Evolutionary conservation across 2,113 vertebrate genomes (phyloP).

Genomic region (Varanus komodoensis): DNA sequence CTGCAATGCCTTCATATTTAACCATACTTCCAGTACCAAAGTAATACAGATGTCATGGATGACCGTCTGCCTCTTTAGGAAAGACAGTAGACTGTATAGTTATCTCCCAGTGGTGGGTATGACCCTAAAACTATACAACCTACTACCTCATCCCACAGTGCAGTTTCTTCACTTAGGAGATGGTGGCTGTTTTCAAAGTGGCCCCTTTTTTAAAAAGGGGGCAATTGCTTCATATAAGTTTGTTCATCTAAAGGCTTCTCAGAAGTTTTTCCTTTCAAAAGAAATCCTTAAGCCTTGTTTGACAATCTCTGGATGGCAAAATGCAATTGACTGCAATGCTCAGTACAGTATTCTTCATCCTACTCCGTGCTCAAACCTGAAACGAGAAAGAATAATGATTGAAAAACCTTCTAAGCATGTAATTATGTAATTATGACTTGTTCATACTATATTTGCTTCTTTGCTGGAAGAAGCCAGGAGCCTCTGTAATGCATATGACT

Average conservation of each 20-base stretch:
- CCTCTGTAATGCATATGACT: background rate
- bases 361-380: conserved; percentile 45
- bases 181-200: background rate
- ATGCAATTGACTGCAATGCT: background rate
- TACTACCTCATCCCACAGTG: conserved; percentile 98
- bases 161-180: conserved; percentile 63
- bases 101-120: conserved; percentile 99
- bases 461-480: background rate
- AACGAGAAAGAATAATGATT: conserved; percentile 48
- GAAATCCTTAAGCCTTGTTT: background rate
- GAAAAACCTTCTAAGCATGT: background rate
- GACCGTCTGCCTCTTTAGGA: conserved; percentile 88
- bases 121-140: conserved; percentile 99
- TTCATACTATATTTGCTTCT: background rate
- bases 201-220: background rate
- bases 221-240: no score
- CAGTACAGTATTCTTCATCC: background rate
- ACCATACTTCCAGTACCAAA: background rate
- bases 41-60: conserved; percentile 33
- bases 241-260: background rate
- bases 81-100: conserved; percentile 99
- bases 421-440: background rate
- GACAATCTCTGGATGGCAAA: background rate
- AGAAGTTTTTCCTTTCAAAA: background rate
- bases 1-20: background rate